Percentiles rank a stretch among this genome's conserved stretches.
phyloP scores from a whole-genome alignment of 1,140 invertebrate genomes.

The Drosophila miranda region DNA sequence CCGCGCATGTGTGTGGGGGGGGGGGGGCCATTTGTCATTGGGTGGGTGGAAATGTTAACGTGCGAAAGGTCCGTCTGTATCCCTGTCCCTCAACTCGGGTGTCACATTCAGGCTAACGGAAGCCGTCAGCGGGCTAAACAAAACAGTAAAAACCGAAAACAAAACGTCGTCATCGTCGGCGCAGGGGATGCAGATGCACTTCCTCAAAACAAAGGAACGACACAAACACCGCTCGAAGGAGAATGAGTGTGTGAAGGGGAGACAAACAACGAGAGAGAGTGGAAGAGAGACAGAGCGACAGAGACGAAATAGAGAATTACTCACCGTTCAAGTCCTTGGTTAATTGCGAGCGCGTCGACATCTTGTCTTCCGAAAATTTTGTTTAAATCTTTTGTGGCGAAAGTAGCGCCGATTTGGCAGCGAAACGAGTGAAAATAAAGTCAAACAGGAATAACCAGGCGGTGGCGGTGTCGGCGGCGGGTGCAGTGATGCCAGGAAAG shows the following conservation, averaged over 20 bases:
- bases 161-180: conserved; percentile 20
- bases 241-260: not conserved
- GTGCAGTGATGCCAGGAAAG: conserved; percentile 47
- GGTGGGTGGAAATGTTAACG: conserved; percentile 23
- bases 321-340: conserved; percentile 90
- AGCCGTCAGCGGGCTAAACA: conserved; percentile 38
- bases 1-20: too few species aligned
- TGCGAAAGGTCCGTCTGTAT: not conserved
- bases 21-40: conserved; percentile 18
- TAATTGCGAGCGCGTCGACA: conserved; percentile 89
- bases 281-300: not conserved
- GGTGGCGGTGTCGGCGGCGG: conserved; percentile 6
- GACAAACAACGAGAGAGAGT: not conserved
- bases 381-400: conserved; percentile 59
- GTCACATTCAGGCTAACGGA: conserved; percentile 40
- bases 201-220: conserved; percentile 37
- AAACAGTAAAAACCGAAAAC: conserved; percentile 36
- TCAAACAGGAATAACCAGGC: conserved; percentile 76
- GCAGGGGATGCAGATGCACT: conserved; percentile 37
- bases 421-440: conserved; percentile 68
- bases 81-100: conserved; percentile 8
- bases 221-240: conserved; percentile 2
- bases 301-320: conserved; percentile 59
- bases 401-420: conserved; percentile 60
- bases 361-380: conserved; percentile 79